Percentiles rank a stretch among this genome's conserved stretches.
Conservation (phyloP, 2,797 vertebrate genomes). For the Acomys russatus region DNA sequence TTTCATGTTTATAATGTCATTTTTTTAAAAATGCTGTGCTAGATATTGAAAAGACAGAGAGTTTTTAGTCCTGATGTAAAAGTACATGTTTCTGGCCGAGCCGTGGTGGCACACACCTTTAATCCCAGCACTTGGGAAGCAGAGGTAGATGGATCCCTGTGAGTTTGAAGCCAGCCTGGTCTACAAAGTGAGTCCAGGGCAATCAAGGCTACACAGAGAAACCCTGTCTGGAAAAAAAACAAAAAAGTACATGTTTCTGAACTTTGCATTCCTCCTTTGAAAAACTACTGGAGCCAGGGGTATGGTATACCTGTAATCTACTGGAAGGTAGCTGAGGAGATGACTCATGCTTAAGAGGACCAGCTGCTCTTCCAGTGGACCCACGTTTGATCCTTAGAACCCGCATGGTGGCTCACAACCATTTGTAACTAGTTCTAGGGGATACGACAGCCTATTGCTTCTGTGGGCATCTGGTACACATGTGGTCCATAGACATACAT, state of each 20-base stretch:
- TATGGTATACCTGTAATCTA: neutral
- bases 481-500: neutral
- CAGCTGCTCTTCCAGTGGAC: neutral
- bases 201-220: no score
- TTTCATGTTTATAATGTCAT: neutral
- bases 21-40: neutral
- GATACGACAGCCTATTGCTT: neutral
- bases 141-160: no score
- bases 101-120: no score
- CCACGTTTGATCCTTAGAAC: neutral
- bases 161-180: no score
- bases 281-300: neutral
- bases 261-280: constrained; percentile 42
- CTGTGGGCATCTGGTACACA: neutral
- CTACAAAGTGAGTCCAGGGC: no score
- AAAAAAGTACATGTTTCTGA: constrained; percentile 25
- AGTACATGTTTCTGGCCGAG: constrained; percentile 43
- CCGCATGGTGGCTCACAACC: neutral
- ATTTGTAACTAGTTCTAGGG: neutral
- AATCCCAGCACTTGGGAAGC: no score
- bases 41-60: neutral
- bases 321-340: neutral
- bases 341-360: neutral
- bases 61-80: neutral
- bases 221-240: no score